phyloP scores from a whole-genome alignment of 2,113 vertebrate species.

The Setophaga coronata region DNA sequence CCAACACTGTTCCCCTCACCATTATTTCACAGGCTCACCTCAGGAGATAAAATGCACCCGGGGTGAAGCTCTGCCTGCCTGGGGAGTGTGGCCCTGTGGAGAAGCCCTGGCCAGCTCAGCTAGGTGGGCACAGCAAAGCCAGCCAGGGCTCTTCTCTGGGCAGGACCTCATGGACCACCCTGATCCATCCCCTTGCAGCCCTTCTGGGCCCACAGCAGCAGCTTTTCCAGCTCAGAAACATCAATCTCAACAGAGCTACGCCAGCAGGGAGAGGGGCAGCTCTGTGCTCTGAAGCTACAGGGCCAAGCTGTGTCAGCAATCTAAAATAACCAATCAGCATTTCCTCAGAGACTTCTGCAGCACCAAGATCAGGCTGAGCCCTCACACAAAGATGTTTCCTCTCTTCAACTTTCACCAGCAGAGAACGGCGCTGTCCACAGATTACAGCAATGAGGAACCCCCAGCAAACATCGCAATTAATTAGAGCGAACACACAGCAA shows the following conservation, averaged over 20 bases:
- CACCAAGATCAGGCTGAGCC: background rate
- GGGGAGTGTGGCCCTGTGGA: background rate
- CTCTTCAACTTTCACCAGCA: background rate
- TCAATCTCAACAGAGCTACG: fast-evolving
- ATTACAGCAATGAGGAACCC: background rate
- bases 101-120: background rate
- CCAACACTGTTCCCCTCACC: background rate
- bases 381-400: background rate
- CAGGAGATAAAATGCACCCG: fast-evolving
- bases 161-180: background rate
- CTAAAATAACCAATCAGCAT: background rate
- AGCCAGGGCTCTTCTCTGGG: background rate
- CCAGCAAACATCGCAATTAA: background rate
- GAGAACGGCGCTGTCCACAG: background rate
- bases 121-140: fast-evolving
- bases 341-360: background rate
- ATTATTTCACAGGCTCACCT: background rate
- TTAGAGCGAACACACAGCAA: background rate
- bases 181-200: background rate
- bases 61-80: background rate
- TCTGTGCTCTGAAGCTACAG: background rate
- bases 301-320: background rate
- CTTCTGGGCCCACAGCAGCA: background rate
- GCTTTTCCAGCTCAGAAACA: background rate
- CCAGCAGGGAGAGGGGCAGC: background rate